phyloP scores from a whole-genome alignment of 2,888 invertebrate genomes.

The Scaptomyza reducta region DNA sequence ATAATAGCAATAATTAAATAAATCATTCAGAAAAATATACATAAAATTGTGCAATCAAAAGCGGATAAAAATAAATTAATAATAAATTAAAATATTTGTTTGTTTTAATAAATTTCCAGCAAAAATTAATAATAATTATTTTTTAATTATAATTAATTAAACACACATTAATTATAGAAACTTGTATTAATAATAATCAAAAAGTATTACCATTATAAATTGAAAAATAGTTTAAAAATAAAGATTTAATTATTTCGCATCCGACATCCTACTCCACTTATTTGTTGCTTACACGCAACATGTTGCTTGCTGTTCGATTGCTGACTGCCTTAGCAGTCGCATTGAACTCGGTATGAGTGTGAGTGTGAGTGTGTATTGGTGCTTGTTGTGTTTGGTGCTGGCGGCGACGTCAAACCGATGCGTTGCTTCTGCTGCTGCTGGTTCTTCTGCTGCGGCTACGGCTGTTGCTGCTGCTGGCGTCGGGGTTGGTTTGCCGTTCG shows the following conservation, averaged over 20 bases:
- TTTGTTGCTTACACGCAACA: slow-evolving; percentile 15
- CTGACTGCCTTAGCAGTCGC: not conserved
- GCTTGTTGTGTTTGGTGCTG: slow-evolving; percentile 37
- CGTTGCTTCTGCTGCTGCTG: slow-evolving; percentile 28
- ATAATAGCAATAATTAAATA: not conserved
- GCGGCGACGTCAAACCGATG: slow-evolving; percentile 54
- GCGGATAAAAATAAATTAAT: too few relatives aligned
- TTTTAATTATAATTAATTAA: too few relatives aligned
- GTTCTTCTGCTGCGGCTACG: slow-evolving; percentile 29
- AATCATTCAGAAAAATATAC: too few relatives aligned
- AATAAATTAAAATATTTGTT: too few relatives aligned
- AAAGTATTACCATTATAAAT: too few relatives aligned
- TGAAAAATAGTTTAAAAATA: too few relatives aligned
- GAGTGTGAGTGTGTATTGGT: not conserved
- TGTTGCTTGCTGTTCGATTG: slow-evolving; percentile 33
- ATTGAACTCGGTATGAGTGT: not conserved
- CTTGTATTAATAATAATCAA: too few relatives aligned
- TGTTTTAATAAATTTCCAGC: too few relatives aligned
- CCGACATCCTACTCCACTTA: not conserved
- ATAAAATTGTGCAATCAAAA: too few relatives aligned
- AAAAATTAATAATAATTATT: too few relatives aligned
- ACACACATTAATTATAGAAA: too few relatives aligned
- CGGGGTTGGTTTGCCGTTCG: slow-evolving; percentile 81
- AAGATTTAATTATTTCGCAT: too few relatives aligned
- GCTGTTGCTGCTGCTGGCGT: slow-evolving; percentile 48